phyloP scores from a whole-genome alignment of 2,797 vertebrate species.

The Yasuhikotakia modesta region DNA sequence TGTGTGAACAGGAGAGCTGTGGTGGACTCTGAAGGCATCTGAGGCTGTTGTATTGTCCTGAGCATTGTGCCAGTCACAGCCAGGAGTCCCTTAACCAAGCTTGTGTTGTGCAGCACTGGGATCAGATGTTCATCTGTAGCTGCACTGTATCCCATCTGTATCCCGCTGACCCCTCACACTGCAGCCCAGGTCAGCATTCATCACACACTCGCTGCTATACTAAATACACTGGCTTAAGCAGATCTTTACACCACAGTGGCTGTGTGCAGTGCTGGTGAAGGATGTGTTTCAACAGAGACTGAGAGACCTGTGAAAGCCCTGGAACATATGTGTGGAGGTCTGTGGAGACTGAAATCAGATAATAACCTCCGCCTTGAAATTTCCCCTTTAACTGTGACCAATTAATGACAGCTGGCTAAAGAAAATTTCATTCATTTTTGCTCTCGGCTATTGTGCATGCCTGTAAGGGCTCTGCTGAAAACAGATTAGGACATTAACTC shows the following conservation, averaged over 20 bases:
- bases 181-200: constrained; percentile 24
- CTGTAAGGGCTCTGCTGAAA: constrained; percentile 60
- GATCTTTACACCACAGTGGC: not conserved
- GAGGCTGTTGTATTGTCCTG: constrained; percentile 59
- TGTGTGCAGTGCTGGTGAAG: constrained; percentile 2
- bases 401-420: constrained; percentile 63
- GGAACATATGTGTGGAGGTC: constrained; percentile 20
- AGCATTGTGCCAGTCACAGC: constrained; percentile 66
- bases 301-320: constrained; percentile 38
- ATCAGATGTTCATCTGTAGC: constrained; percentile 68
- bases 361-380: constrained; percentile 45
- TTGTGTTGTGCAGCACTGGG: constrained; percentile 57
- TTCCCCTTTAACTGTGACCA: constrained; percentile 62
- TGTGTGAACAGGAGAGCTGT: constrained; percentile 53
- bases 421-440: constrained; percentile 61
- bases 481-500: constrained; percentile 73
- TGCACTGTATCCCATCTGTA: constrained; percentile 51
- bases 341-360: constrained; percentile 47
- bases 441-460: constrained; percentile 54
- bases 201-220: constrained; percentile 46
- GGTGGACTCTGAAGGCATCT: constrained; percentile 48
- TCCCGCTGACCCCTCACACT: constrained; percentile 28
- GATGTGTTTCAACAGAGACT: constrained; percentile 39
- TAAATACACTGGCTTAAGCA: not conserved
- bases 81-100: constrained; percentile 43